Evolutionary conservation across 2,888 invertebrate genomes (phyloP).

Genomic region (Atrina japonica): DNA sequence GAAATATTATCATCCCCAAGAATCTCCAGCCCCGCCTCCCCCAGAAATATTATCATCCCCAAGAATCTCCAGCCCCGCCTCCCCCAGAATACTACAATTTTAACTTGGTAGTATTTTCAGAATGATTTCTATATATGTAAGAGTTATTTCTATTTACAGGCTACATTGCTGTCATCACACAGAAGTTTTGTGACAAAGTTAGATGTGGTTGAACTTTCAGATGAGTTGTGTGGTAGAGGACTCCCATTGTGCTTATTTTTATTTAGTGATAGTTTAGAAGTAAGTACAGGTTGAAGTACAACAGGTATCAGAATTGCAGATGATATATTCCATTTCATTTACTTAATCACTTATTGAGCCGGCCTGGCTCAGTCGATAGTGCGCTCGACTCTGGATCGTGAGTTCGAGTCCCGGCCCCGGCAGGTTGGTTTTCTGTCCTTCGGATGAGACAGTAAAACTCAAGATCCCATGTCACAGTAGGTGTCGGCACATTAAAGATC

Average conservation of each 20-base stretch:
- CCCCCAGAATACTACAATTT: too few relatives aligned
- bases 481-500: too few relatives aligned
- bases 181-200: slow-evolving; percentile 92
- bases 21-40: too few relatives aligned
- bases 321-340: background rate
- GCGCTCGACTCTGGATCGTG: too few relatives aligned
- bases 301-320: too few relatives aligned
- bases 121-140: background rate
- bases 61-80: too few relatives aligned
- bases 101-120: background rate
- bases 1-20: too few relatives aligned
- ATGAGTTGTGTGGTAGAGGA: slow-evolving; percentile 90
- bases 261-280: slow-evolving; percentile 96
- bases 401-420: too few relatives aligned
- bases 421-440: background rate
- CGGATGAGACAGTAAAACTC: too few relatives aligned
- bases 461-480: too few relatives aligned
- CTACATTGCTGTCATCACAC: slow-evolving; percentile 95
- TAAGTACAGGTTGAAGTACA: slow-evolving; percentile 80
- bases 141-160: slow-evolving; percentile 83
- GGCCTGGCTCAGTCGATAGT: too few relatives aligned
- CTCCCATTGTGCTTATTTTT: slow-evolving; percentile 93
- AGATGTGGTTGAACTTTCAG: slow-evolving; percentile 91
- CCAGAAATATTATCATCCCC: too few relatives aligned
- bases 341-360: background rate